A percentile compares a stretch with the other conserved stretches of the same genome.
phyloP scores from a whole-genome alignment of 2,888 invertebrate species.

The Drosophila subquinaria region DNA sequence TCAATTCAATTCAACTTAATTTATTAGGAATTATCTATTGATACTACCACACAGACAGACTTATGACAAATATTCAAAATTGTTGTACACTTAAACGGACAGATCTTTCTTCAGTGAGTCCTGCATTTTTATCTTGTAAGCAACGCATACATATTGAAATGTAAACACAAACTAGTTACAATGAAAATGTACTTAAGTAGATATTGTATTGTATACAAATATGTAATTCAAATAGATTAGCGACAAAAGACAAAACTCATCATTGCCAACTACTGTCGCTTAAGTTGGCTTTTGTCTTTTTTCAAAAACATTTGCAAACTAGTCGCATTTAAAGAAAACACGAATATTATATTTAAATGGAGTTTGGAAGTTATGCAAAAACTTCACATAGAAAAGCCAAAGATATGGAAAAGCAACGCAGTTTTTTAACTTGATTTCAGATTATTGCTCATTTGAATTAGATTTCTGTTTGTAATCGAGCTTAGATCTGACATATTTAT shows the following conservation, averaged over 20 bases:
- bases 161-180: slow-evolving; percentile 24
- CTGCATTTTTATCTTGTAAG: slow-evolving; percentile 50
- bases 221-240: slow-evolving; percentile 16
- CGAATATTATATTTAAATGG: slow-evolving; percentile 1
- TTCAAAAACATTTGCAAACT: slow-evolving; percentile 11
- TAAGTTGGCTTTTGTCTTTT: slow-evolving; percentile 12
- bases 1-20: slow-evolving; percentile 36
- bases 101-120: slow-evolving; percentile 18
- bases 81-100: slow-evolving; percentile 39
- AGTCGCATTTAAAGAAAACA: slow-evolving; percentile 5
- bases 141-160: slow-evolving; percentile 45
- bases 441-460: slow-evolving; percentile 6
- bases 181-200: slow-evolving; percentile 27
- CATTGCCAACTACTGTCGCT: not conserved
- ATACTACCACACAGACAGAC: slow-evolving; percentile 46
- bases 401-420: slow-evolving; percentile 5
- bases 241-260: not conserved
- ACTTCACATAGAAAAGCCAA: slow-evolving; percentile 19
- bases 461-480: slow-evolving; percentile 25
- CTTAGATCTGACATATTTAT: slow-evolving; percentile 24
- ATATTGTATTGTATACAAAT: slow-evolving; percentile 15
- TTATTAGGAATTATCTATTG: slow-evolving; percentile 36
- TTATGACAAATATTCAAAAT: slow-evolving; percentile 48
- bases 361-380: slow-evolving; percentile 12
- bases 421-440: slow-evolving; percentile 6